Base-by-base conservation (phyloP, 2,797 vertebrate species). In the Liasis olivaceus region DNA sequence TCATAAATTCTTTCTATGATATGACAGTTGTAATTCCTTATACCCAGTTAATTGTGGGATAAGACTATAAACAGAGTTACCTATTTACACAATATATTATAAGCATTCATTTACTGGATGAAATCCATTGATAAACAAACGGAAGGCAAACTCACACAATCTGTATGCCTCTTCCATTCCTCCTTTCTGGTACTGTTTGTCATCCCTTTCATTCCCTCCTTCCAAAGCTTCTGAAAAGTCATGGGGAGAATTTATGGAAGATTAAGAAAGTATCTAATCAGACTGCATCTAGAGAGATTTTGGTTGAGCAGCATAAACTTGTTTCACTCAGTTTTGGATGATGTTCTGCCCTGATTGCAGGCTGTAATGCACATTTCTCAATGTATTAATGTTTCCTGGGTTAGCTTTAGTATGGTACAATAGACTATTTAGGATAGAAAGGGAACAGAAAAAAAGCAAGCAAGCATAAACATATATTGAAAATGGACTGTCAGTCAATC, bases 1-100 rank as follows among this genome's bases (percentile, higher is more conserved):
- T 85, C 87, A 95, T 96, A 94, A 95, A 92, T 96, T 89, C 93
- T 96, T 97, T 96, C 36, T 92, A 95, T 95, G 91, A 60, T 93
- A 94, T 89, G 92, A 87, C 77, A 96, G 94, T 97, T 92, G 91
- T 36, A 9, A 95, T 94, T 93, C 91, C 64, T 94, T 92, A 92
- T 31, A 94, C 31, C 90, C 26, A 54, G 5, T 14, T n/a, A 56
- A 31, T 1, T 91, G 93, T 4, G 90, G 69, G 92, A 85, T 63
- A 14, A 2, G 31, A 59, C 8, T 66, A 5, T 81, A 63, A 58
- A 8, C 58, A 87, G 42, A 42, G 2, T 66, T 72, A 72, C 51
- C 54, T 87, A 24, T 36, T 31, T 36, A 60, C 17, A 77, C 31
- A 31, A 81, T 15, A 11, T n/a, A 47, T 56, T 66, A 20, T 42